phyloP scores from a whole-genome alignment of 2,888 invertebrate species.

The Barypeithes pellucidus region DNA sequence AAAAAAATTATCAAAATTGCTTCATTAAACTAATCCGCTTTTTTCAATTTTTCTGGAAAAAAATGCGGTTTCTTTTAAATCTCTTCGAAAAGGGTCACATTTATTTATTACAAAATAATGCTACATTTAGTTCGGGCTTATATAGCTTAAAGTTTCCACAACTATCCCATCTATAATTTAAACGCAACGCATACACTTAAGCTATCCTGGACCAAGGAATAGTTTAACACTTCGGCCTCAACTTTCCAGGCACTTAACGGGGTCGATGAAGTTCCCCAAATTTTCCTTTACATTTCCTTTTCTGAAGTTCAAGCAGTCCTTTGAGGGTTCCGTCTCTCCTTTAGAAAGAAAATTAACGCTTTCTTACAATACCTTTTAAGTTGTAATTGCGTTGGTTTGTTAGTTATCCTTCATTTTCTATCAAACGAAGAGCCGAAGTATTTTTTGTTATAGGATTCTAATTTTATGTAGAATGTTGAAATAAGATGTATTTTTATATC shows the following conservation, averaged over 20 bases:
- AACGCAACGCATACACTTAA: conserved; percentile 27
- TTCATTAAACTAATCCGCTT: too few relatives aligned
- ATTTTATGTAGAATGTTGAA: too few relatives aligned
- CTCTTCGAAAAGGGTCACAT: too few relatives aligned
- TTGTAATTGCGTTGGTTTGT: conserved; percentile 16
- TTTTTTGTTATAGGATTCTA: too few relatives aligned
- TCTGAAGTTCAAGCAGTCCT: conserved; percentile 30
- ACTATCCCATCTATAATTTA: conserved; percentile 15
- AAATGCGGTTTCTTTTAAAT: too few relatives aligned
- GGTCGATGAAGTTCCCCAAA: conserved; percentile 20
- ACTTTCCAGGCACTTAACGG: conserved; percentile 38
- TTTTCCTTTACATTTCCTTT: conserved; percentile 32
- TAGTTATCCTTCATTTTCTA: conserved; percentile 2
- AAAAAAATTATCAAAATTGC: too few relatives aligned
- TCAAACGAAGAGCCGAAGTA: not conserved
- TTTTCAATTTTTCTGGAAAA: too few relatives aligned
- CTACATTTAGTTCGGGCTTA: conserved; percentile 3
- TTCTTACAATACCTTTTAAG: conserved; percentile 9
- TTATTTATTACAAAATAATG: conserved; percentile 6
- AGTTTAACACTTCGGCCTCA: conserved; percentile 40
- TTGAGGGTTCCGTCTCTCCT: conserved; percentile 26
- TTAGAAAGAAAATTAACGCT: conserved; percentile 26
- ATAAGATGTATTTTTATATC: too few relatives aligned
- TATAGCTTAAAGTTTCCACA: conserved; percentile 9
- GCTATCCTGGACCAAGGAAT: conserved; percentile 30